Evolutionary conservation across 2,797 vertebrate genomes (phyloP), one percentile per base, ranked within the genome.

Genomic region (Cetoscarus ocellatus): DNA sequence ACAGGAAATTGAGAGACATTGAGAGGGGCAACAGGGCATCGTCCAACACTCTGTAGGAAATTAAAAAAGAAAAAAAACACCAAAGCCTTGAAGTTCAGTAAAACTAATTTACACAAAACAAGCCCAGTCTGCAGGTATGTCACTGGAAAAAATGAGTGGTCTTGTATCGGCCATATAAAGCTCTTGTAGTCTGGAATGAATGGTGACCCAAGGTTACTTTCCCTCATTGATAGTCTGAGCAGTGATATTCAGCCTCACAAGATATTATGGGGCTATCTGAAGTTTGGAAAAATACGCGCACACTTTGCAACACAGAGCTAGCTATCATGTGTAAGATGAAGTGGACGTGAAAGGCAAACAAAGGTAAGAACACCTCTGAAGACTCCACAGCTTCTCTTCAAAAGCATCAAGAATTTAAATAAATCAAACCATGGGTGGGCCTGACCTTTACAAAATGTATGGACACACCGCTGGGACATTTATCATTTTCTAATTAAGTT

Each of bases 401-500:
- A 79, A 68, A 68, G 69, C 11, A n/a, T 49, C 52, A 48, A 73
- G 72, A 83, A 90, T 87, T 72, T 45, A 74, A 83, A 78, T 68
- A 67, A 79, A 65, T 57, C 40, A 79, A 84, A 70, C 61, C 69
- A 64, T 63, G 63, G 67, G 70, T 75, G 73, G 68, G 36, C 58
- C 62, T 83, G 84, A 90, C 90, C 88, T 91, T 90, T 89, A 47
- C 49, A 79, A 82, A 82, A 90, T 84, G 61, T 76, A 83, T 77
- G 69, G 79, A 79, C 78, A 67, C 70, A 43, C 65, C 49, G 49
- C 52, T 12, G 10, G 56, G 76, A 62, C 83, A 91, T 93, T 92
- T 82, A 90, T 91, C 90, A 90, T 90, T 91, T 90, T 92, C 83
- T 85, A 90, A 93, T 93, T 91, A 92, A 90, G 85, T 83, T 74